Evolutionary conservation across 2,797 vertebrate species (phyloP).

Genomic region (Pipistrellus kuhlii): DNA sequence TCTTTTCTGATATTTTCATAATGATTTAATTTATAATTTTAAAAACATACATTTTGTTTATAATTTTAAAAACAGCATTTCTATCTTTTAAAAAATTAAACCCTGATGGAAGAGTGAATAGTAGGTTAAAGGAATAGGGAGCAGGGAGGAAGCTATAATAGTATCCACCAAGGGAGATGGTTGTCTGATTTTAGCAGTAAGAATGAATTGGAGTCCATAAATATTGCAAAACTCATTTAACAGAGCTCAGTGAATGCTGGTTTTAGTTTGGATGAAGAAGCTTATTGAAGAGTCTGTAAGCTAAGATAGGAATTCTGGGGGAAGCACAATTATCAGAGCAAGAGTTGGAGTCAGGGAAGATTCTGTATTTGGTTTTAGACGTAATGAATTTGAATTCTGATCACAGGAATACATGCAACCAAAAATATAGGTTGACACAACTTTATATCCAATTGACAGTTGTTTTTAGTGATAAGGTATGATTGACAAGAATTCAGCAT

Average conservation of each 20-base stretch:
- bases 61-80: background rate
- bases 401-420: background rate
- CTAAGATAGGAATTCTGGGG: background rate
- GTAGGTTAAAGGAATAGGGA: background rate
- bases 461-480: background rate
- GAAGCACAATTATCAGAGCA: background rate
- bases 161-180: background rate
- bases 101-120: background rate
- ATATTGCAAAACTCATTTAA: background rate
- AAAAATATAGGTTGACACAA: background rate
- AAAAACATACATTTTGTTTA: background rate
- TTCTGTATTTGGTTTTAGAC: background rate
- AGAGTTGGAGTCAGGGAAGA: background rate
- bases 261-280: background rate
- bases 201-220: background rate
- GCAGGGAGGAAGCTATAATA: background rate
- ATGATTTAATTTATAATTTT: background rate
- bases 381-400: constrained; percentile 5
- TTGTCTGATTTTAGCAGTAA: background rate
- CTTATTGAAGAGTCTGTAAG: background rate
- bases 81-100: background rate
- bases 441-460: background rate
- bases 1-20: constrained; percentile 22
- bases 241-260: background rate
- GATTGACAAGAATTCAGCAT: background rate